Evolutionary conservation across 2,113 vertebrate genomes (phyloP).

Genomic region (Falcunculus frontatus): DNA sequence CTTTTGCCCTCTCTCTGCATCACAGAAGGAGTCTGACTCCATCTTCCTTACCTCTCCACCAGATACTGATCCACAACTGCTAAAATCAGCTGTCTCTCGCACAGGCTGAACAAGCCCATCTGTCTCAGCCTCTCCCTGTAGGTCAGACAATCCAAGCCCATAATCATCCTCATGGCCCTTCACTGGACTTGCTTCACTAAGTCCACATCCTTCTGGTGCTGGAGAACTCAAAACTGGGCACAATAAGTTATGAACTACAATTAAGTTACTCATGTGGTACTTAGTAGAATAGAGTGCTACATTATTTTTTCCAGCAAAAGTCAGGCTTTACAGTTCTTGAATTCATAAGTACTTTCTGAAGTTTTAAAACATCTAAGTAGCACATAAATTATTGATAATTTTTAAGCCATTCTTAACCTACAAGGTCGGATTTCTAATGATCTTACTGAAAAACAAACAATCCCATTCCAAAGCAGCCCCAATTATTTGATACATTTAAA

Average conservation of each 20-base stretch:
- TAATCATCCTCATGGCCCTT: not conserved
- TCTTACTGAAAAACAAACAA: not conserved
- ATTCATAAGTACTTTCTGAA: not conserved
- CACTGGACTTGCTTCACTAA: not conserved
- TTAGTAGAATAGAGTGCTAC: not conserved
- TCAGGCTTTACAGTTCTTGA: not conserved
- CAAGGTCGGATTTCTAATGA: not conserved
- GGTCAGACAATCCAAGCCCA: not conserved
- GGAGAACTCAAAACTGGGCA: not conserved
- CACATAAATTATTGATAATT: not conserved
- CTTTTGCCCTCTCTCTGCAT: not conserved
- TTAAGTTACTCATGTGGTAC: not conserved
- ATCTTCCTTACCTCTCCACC: not conserved
- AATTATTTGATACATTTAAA: not conserved
- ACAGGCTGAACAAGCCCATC: not conserved
- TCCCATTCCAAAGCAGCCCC: fast-evolving
- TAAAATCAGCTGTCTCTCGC: not conserved
- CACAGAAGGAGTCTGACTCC: not conserved
- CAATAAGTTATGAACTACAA: not conserved
- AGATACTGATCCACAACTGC: not conserved
- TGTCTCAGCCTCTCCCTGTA: not conserved
- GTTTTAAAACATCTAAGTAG: not conserved
- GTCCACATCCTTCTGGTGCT: not conserved
- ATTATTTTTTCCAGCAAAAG: not conserved
- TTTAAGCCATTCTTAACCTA: not conserved